These are phyloP conservation scores for Scomber japonicus DNA, from an alignment of 2,113 vertebrate species.

Conservation along the genomic window DNA sequence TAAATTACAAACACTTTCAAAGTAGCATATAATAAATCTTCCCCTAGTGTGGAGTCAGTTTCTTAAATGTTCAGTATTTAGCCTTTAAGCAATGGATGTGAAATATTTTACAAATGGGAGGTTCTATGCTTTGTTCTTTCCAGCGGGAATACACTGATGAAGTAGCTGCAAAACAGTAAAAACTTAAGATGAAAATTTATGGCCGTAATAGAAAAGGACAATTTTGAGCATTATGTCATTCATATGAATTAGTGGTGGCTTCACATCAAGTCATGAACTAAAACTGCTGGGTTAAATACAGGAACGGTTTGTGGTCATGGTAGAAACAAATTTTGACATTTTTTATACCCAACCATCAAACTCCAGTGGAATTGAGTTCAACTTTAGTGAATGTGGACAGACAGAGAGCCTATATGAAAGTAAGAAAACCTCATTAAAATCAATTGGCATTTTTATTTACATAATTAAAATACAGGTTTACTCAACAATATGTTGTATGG, in stretches of 20 bases:
- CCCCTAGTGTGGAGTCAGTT: slow-evolving; percentile 43
- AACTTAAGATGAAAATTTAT: slow-evolving; percentile 30
- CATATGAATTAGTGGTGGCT: slow-evolving; percentile 16
- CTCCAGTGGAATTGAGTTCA: too few relatives aligned
- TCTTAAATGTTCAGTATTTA: slow-evolving; percentile 62
- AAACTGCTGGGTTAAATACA: too few relatives aligned
- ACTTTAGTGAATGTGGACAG: too few relatives aligned
- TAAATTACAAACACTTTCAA: slow-evolving; percentile 60
- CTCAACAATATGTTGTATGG: too few relatives aligned
- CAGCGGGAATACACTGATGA: slow-evolving; percentile 42
- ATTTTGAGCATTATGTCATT: slow-evolving; percentile 7
- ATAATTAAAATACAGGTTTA: too few relatives aligned
- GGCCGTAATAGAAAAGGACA: slow-evolving; percentile 8
- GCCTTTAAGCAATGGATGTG: slow-evolving; percentile 47
- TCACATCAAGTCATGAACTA: not conserved
- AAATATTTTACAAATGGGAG: slow-evolving; percentile 34
- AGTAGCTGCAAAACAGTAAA: slow-evolving; percentile 34
- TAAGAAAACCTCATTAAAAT: too few relatives aligned
- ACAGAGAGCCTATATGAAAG: too few relatives aligned
- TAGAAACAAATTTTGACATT: too few relatives aligned
- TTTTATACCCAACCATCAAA: too few relatives aligned
- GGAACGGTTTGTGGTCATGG: too few relatives aligned
- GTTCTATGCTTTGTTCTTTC: slow-evolving; percentile 34
- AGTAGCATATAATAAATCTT: slow-evolving; percentile 50
- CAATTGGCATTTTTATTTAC: too few relatives aligned